Evolutionary conservation across 2,113 vertebrate genomes (phyloP).

Genomic region (Ivindomyrus marchei): DNA sequence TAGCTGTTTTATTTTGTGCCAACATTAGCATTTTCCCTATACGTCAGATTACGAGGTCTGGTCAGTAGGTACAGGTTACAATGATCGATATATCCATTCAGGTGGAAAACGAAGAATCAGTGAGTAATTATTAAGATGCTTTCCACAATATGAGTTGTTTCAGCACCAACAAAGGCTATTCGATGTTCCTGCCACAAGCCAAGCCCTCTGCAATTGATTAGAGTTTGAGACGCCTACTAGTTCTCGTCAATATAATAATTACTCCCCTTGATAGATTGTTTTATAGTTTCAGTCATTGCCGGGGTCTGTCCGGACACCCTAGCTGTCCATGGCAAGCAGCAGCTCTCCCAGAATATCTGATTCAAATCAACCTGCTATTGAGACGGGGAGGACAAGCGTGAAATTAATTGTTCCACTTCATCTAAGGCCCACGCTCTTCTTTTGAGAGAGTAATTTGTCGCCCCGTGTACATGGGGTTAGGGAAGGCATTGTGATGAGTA

Average conservation of each 20-base stretch:
- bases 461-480: constrained; percentile 51
- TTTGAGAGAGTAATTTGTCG: constrained; percentile 85
- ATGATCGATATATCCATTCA: constrained; percentile 50
- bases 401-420: constrained; percentile 99
- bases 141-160: constrained; percentile 71
- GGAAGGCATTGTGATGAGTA: constrained; percentile 37
- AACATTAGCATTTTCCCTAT: constrained; percentile 38
- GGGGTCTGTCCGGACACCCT: constrained; percentile 50
- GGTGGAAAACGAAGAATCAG: constrained; percentile 67
- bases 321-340: constrained; percentile 52
- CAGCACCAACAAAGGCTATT: constrained; percentile 55
- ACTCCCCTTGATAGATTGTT: constrained; percentile 77
- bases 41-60: constrained; percentile 40
- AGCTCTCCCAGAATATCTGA: constrained; percentile 73
- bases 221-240: constrained; percentile 58
- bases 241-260: constrained; percentile 79
- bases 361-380: constrained; percentile 83
- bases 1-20: constrained; percentile 33
- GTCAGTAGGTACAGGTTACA: constrained; percentile 56
- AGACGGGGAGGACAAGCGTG: constrained; percentile 87
- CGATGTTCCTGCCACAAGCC: constrained; percentile 65
- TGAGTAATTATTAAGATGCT: constrained; percentile 73
- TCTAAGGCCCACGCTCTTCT: constrained; percentile 78
- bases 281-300: constrained; percentile 65
- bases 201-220: constrained; percentile 69